Evolutionary conservation across 2,888 invertebrate genomes (phyloP), one percentile per base, ranked within the genome.

Genomic region (Amblyjoppa proteus): DNA sequence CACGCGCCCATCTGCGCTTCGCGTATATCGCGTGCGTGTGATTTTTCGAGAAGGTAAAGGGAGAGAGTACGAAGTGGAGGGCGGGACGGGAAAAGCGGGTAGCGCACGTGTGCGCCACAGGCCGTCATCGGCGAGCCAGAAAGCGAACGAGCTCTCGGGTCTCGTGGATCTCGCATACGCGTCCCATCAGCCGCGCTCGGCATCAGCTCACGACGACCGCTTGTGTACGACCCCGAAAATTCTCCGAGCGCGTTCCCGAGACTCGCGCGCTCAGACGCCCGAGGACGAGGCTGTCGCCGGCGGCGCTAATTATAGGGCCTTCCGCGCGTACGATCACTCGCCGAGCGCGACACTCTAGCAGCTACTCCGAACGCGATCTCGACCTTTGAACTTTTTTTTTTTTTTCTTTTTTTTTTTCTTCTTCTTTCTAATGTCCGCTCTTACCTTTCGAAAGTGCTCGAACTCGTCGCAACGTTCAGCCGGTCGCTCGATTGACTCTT

Each of bases 301-400:
- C 76, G 75, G 56, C 79, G 83, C 85, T 85, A 85, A 85, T 85
- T 83, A 85, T 85, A 85, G 83, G 79, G 75, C 56, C n/a, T 74
- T 76, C 45, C 7, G 9, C 75, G 34, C 41, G 66, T 69, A 64
- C 71, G 84, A 69, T 64, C 31, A 69, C 56, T 64, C 66, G 68
- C 45, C 53, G 53, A n/a, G 20, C 75, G 71, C 66, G 70, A 75
- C 70, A 79, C 58, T 75, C 66, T 68, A 38, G 64, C 51, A 49
- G 9, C 77, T 25, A 77, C 66, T 66, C 61, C 20, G 51, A 25
- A n/a, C 53, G 66, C 77, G 31, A 76, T 78, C 75, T 80, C 77
- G 80, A 85, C 80, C 83, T 85, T 75, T 83, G 82, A 82, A 75
- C 82, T 41, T 70, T 74, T 68, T 73, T 77, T 28, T 61, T 20